Percentiles rank a stretch among this genome's conserved stretches.
Conservation (phyloP, 2,888 invertebrate genomes). For the Phorcus lineatus region DNA sequence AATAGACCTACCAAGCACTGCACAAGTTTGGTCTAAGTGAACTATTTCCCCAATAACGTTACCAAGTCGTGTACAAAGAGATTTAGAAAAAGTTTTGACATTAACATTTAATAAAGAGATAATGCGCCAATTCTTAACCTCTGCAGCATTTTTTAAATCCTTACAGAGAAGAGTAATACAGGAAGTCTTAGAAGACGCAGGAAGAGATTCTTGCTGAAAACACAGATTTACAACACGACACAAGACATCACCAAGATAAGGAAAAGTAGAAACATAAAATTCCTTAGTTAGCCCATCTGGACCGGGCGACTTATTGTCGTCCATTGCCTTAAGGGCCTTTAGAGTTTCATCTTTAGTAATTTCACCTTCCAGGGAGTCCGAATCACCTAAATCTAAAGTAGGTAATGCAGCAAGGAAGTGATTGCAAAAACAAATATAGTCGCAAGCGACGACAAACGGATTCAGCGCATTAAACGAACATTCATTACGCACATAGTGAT, state of each 20-base stretch:
- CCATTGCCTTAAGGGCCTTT: conserved; percentile 34
- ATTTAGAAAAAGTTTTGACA: conserved; percentile 48
- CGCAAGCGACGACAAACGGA: too few relatives aligned
- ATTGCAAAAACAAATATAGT: background rate
- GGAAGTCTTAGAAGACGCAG: conserved; percentile 27
- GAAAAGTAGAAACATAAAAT: conserved; percentile 38
- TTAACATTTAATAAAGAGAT: conserved; percentile 49
- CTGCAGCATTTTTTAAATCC: conserved; percentile 32
- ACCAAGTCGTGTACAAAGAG: conserved; percentile 37
- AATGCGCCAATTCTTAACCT: conserved; percentile 46
- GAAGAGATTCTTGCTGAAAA: conserved; percentile 30
- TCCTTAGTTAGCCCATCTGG: conserved; percentile 46
- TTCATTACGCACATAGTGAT: too few relatives aligned
- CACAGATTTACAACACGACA: conserved; percentile 23
- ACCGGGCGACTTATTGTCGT: conserved; percentile 41
- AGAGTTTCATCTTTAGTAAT: conserved; percentile 1
- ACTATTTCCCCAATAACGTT: conserved; percentile 39
- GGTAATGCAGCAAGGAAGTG: conserved; percentile 20
- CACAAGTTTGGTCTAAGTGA: conserved; percentile 45
- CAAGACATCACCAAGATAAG: conserved; percentile 30
- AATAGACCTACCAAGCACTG: conserved; percentile 44
- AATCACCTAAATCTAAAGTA: background rate
- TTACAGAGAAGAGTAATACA: conserved; percentile 44
- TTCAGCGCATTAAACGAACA: too few relatives aligned
- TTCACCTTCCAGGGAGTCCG: background rate